Percentiles rank a stretch among this genome's conserved stretches.
Conservation (phyloP, 1,140 invertebrate species). For the Andrena cerasifolii region DNA sequence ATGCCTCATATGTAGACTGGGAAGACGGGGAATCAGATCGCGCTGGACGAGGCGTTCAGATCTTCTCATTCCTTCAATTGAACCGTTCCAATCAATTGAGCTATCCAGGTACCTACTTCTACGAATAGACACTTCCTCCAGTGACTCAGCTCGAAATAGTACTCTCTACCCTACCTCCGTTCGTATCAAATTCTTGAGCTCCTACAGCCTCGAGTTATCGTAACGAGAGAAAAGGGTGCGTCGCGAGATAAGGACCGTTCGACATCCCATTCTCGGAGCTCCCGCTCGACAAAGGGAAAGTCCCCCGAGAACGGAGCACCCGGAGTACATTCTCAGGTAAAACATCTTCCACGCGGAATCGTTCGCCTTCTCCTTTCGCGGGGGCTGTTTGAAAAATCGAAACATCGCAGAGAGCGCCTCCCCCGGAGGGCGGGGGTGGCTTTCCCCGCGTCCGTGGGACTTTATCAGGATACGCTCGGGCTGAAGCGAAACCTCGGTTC, state of each 20-base stretch:
- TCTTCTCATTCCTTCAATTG: too few species aligned
- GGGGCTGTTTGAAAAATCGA: constrained; percentile 63
- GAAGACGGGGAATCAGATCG: too few species aligned
- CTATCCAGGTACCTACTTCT: too few species aligned
- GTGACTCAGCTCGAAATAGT: constrained; percentile 4
- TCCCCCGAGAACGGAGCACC: constrained; percentile 1
- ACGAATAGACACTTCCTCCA: too few species aligned
- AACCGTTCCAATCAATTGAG: too few species aligned
- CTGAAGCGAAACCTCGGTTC: constrained; percentile 61
- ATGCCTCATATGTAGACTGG: too few species aligned
- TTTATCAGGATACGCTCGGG: constrained; percentile 54
- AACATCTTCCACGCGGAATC: constrained; percentile 37
- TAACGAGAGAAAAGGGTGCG: background rate
- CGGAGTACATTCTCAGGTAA: constrained; percentile 49
- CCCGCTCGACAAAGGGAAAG: constrained; percentile 6
- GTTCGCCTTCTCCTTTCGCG: constrained; percentile 36
- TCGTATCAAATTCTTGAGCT: constrained; percentile 8
- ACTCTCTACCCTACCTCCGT: background rate
- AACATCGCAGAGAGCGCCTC: constrained; percentile 51
- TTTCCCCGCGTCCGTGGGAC: constrained; percentile 33
- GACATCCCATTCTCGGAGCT: background rate
- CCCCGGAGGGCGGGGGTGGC: constrained; percentile 8
- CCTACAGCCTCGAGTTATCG: background rate
- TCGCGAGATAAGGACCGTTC: constrained; percentile 12
- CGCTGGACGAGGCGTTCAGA: too few species aligned